A percentile compares a stretch with the other conserved stretches of the same genome.
These are phyloP conservation scores for Dolichotis patagonum DNA, from an alignment of 2,113 vertebrate genomes.

Conservation along the genomic window DNA sequence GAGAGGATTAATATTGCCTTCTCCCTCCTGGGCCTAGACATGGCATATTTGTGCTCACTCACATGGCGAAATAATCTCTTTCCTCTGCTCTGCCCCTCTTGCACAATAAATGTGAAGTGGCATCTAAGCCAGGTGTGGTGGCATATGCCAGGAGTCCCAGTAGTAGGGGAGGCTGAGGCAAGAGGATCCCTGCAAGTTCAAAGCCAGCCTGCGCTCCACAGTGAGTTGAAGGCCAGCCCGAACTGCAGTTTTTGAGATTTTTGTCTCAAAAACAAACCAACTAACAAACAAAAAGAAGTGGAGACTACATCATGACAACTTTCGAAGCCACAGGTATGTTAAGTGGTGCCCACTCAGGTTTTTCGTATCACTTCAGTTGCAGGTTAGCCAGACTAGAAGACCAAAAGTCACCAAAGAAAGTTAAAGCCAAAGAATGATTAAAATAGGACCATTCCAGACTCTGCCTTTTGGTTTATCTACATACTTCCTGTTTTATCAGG, in stretches of 20 bases:
- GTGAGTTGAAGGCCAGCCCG: background rate
- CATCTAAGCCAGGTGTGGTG: background rate
- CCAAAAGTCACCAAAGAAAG: background rate
- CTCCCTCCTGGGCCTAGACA: background rate
- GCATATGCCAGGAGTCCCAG: background rate
- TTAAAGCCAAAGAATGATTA: background rate
- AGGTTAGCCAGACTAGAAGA: background rate
- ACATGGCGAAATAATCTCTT: background rate
- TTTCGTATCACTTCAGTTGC: background rate
- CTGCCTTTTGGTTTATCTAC: constrained; percentile 6
- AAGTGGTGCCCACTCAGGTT: background rate
- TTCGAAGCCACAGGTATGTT: background rate
- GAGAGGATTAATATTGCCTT: background rate
- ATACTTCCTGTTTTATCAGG: background rate
- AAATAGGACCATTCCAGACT: background rate
- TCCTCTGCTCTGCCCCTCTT: background rate
- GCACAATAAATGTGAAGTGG: background rate
- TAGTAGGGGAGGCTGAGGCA: background rate
- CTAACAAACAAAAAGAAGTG: background rate
- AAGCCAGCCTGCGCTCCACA: background rate
- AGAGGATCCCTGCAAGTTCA: background rate
- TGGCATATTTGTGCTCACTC: background rate
- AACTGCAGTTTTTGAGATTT: background rate
- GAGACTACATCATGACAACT: background rate
- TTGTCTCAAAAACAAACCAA: too few species aligned